Evolutionary conservation across 2,113 vertebrate species (phyloP).

Genomic region (Hemibagrus wyckioides): DNA sequence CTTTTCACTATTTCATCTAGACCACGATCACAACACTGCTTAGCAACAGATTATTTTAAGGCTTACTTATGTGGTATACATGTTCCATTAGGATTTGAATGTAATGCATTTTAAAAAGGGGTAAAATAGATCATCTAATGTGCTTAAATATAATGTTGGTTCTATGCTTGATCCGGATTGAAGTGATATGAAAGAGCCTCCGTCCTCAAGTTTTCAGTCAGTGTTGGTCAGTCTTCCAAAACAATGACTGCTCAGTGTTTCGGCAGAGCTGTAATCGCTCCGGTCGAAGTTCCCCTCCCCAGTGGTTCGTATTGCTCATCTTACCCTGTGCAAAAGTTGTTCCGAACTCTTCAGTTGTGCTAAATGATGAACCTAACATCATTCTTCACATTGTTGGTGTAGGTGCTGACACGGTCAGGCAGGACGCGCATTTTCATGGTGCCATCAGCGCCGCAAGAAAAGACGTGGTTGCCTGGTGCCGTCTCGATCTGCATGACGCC

Average conservation of each 20-base stretch:
- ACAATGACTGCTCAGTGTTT: not conserved
- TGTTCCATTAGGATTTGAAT: not conserved
- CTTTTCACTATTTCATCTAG: conserved; percentile 66
- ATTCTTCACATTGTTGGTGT: conserved; percentile 80
- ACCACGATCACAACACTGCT: conserved; percentile 52
- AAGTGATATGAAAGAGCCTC: not conserved
- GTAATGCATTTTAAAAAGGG: conserved; percentile 42
- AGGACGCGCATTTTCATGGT: conserved; percentile 97
- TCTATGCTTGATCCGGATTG: not conserved
- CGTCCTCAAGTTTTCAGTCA: not conserved
- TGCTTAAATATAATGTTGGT: conserved; percentile 15
- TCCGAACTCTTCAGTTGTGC: conserved; percentile 15
- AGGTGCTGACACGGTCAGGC: conserved; percentile 83
- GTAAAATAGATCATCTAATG: conserved; percentile 44
- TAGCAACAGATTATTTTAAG: conserved; percentile 51
- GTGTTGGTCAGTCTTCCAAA: conserved; percentile 2
- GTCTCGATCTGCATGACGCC: conserved; percentile 98
- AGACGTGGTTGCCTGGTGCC: conserved; percentile 90
- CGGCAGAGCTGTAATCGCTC: not conserved
- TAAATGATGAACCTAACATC: conserved; percentile 89
- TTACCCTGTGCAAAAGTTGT: conserved; percentile 50
- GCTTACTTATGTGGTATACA: conserved; percentile 45
- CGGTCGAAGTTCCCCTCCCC: not conserved
- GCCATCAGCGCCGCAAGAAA: conserved; percentile 97
- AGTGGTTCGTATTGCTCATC: conserved; percentile 47